phyloP scores from a whole-genome alignment of 2,888 invertebrate genomes.

The Chelonus formosanus region DNA sequence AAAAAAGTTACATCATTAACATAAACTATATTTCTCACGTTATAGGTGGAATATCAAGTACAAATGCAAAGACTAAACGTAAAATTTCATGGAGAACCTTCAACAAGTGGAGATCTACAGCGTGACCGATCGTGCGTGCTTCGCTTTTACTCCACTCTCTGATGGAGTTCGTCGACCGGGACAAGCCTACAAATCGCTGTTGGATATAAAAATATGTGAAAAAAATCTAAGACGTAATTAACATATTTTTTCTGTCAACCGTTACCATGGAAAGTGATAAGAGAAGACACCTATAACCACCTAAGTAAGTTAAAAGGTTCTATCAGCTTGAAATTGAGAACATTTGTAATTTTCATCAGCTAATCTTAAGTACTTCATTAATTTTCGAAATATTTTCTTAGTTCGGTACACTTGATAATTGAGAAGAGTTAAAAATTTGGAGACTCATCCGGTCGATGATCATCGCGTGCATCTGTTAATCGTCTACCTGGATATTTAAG shows the following conservation, averaged over 20 bases:
- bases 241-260: conserved; percentile 6
- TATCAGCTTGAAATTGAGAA: no score
- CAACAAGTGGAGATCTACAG: not conserved
- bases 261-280: no score
- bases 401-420: no score
- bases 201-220: conserved; percentile 14
- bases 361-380: no score
- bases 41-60: not conserved
- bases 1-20: no score
- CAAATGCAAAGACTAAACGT: not conserved
- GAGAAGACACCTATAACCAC: no score
- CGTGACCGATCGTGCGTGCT: conserved; percentile 31
- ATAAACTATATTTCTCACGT: conserved; percentile 3
- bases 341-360: no score
- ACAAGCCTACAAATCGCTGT: not conserved
- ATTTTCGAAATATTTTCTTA: no score
- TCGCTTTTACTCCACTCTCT: conserved; percentile 35
- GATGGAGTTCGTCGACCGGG: conserved; percentile 29
- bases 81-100: conserved; percentile 12
- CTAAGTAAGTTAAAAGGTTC: no score
- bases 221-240: not conserved
- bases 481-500: not conserved
- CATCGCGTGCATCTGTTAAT: conserved; percentile 16
- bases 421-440: not conserved
- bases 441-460: not conserved